Conservation (phyloP, 2,113 vertebrate species). For the Cromileptes altivelis region DNA sequence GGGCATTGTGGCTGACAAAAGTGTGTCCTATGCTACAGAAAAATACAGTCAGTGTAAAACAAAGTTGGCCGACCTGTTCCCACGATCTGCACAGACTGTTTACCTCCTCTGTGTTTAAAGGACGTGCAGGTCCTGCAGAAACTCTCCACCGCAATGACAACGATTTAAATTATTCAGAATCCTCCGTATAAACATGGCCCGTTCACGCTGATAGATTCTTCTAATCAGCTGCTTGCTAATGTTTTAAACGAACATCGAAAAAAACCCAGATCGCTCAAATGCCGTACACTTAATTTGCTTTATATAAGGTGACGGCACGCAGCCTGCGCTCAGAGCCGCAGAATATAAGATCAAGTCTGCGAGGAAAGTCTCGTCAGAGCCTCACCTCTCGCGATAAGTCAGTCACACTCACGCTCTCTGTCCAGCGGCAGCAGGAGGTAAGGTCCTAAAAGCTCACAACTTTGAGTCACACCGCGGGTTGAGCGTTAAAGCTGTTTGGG, state of each 20-base stretch:
- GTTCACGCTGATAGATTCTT: background rate
- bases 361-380: background rate
- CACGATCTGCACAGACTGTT: background rate
- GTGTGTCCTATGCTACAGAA: no score
- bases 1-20: no score
- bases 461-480: constrained; percentile 23
- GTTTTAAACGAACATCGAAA: background rate
- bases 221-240: no score
- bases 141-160: background rate
- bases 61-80: no score
- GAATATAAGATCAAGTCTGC: no score
- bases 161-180: background rate
- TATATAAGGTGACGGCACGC: background rate
- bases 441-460: constrained; percentile 86
- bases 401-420: background rate
- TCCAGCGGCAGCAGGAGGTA: constrained; percentile 68
- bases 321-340: background rate
- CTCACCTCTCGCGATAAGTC: constrained; percentile 77
- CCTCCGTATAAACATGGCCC: background rate
- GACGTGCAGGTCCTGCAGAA: background rate
- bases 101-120: background rate
- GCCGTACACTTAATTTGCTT: background rate
- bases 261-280: no score
- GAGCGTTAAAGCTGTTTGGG: accelerated
- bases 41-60: background rate